Percentiles rank a stretch among this genome's conserved stretches.
Conservation (phyloP, 2,113 vertebrate genomes). For the Telmatochromis sp. region DNA sequence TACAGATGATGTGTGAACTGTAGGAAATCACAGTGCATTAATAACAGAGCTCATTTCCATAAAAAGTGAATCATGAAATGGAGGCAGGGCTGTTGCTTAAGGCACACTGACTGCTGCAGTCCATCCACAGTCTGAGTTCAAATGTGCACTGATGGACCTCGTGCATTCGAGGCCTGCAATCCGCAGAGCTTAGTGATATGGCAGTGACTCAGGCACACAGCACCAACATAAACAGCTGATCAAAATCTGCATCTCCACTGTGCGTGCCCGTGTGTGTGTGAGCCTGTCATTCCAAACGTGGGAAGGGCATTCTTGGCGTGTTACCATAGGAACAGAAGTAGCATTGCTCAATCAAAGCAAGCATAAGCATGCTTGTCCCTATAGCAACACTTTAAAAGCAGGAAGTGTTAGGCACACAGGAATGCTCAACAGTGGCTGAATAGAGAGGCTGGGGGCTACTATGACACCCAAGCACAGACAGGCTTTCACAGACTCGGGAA, state of each 20-base stretch:
- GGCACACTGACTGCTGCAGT: conserved; percentile 20
- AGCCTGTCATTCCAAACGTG: conserved; percentile 30
- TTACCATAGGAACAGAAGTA: conserved; percentile 31
- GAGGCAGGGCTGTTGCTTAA: neutral
- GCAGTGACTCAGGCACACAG: neutral
- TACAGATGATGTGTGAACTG: neutral
- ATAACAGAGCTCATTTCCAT: neutral
- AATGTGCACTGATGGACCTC: neutral
- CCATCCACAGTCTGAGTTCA: conserved; percentile 22
- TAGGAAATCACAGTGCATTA: neutral
- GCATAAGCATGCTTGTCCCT: conserved; percentile 30
- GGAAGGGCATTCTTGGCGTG: neutral
- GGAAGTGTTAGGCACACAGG: conserved; percentile 41
- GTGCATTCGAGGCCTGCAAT: neutral
- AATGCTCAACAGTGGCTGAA: conserved; percentile 33
- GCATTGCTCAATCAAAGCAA: conserved; percentile 21
- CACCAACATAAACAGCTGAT: neutral
- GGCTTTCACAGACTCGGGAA: neutral
- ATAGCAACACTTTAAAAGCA: conserved; percentile 30
- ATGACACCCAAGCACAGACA: neutral
- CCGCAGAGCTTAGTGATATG: conserved; percentile 1
- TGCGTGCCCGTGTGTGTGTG: neutral
- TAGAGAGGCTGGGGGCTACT: neutral
- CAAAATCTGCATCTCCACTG: neutral
- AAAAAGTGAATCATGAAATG: neutral